Evolutionary conservation across 2,797 vertebrate species (phyloP).

Genomic region (Huso huso): DNA sequence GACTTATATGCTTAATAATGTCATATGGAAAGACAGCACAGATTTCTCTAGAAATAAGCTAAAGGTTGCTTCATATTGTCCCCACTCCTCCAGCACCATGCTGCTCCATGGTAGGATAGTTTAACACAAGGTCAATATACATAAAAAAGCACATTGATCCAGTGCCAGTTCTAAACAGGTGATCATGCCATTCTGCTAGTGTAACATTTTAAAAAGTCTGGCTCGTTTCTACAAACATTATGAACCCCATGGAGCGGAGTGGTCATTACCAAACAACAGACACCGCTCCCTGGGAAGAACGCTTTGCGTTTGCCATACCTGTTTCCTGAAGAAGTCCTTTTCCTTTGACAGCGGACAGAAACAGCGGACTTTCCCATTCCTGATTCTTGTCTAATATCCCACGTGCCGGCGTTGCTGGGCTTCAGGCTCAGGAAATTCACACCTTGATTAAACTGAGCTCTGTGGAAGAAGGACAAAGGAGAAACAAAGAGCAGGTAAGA

Average conservation of each 20-base stretch:
- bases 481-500: background rate
- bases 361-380: conserved; percentile 63
- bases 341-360: conserved; percentile 75
- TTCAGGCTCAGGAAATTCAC: conserved; percentile 76
- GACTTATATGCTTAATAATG: too few species aligned
- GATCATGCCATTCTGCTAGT: conserved; percentile 4
- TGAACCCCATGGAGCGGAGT: too few species aligned
- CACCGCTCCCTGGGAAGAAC: background rate
- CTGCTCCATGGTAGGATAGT: too few species aligned
- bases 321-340: conserved; percentile 49
- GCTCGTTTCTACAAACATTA: background rate
- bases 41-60: too few species aligned
- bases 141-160: too few species aligned
- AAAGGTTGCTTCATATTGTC: too few species aligned
- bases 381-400: conserved; percentile 90
- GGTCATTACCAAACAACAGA: too few species aligned
- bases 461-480: conserved; percentile 36
- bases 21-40: too few species aligned
- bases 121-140: too few species aligned
- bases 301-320: conserved; percentile 55
- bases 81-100: too few species aligned
- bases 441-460: conserved; percentile 80
- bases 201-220: conserved; percentile 7
- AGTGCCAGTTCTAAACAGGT: background rate
- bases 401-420: conserved; percentile 72